Evolutionary conservation across 2,888 invertebrate genomes (phyloP).

Genomic region (Drosophila siamana): DNA sequence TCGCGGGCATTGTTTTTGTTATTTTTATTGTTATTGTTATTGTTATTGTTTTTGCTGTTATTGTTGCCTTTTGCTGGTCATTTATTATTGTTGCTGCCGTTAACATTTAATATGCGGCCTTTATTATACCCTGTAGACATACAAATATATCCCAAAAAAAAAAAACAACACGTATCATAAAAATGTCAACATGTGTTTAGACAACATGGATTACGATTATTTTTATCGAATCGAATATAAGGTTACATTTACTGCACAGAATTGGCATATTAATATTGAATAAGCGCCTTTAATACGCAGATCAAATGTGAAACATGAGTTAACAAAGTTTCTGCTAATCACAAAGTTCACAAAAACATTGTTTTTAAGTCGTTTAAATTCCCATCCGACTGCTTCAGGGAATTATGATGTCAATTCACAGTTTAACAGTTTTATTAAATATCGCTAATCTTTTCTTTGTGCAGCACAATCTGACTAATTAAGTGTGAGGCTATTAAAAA

Average conservation of each 20-base stretch:
- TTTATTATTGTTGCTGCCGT: slow-evolving; percentile 39
- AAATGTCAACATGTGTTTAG: neutral
- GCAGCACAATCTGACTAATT: too few species aligned
- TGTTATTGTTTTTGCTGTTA: neutral
- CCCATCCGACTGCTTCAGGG: too few species aligned
- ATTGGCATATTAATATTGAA: neutral
- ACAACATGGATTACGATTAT: neutral
- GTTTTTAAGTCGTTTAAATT: too few species aligned
- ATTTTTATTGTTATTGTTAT: neutral
- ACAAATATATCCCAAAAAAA: neutral
- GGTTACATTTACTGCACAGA: neutral
- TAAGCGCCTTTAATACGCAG: too few species aligned
- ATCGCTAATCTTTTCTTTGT: too few species aligned
- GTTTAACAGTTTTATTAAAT: too few species aligned
- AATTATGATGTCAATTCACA: too few species aligned
- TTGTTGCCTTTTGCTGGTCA: slow-evolving; percentile 13
- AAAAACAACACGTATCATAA: too few species aligned
- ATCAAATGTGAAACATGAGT: too few species aligned
- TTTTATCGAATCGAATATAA: neutral
- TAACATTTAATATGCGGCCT: slow-evolving; percentile 46
- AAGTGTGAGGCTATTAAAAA: neutral
- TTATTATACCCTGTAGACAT: slow-evolving; percentile 27
- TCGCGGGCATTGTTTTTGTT: slow-evolving; percentile 32
- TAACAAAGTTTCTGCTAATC: too few species aligned
- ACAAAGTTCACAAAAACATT: too few species aligned